Percentiles rank a stretch among this genome's conserved stretches.
These are phyloP conservation scores for Fabriciana adippe DNA, from an alignment of 2,888 invertebrate genomes.

Conservation along the genomic window DNA sequence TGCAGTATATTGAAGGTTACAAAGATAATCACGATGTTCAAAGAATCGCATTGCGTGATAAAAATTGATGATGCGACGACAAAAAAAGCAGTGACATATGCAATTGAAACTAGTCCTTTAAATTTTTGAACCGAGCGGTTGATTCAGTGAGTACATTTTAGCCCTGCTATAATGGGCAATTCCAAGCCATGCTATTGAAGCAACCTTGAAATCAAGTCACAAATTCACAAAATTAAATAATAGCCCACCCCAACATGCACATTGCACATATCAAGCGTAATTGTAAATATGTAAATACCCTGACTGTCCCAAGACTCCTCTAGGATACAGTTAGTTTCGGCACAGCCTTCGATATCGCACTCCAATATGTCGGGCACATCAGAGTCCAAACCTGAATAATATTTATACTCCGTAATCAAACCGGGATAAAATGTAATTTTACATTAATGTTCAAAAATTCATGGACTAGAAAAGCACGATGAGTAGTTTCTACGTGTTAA, in stretches of 20 bases:
- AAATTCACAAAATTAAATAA: constrained; percentile 37
- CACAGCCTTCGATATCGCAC: constrained; percentile 75
- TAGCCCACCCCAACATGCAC: constrained; percentile 68
- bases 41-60: constrained; percentile 19
- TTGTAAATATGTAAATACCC: constrained; percentile 64
- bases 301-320: constrained; percentile 80
- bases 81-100: constrained; percentile 25
- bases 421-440: constrained; percentile 26
- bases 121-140: constrained; percentile 54
- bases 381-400: constrained; percentile 77
- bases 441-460: constrained; percentile 34
- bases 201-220: constrained; percentile 22
- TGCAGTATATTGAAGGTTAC: constrained; percentile 9
- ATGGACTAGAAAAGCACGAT: constrained; percentile 36
- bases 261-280: constrained; percentile 48
- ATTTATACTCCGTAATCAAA: constrained; percentile 53
- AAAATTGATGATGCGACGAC: constrained; percentile 23
- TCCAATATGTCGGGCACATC: constrained; percentile 75
- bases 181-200: constrained; percentile 49
- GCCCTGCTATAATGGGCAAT: constrained; percentile 21
- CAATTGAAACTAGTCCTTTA: constrained; percentile 52
- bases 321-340: constrained; percentile 79
- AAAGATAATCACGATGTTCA: constrained; percentile 11
- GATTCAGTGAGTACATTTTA: constrained; percentile 9
- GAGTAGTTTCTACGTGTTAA: constrained; percentile 3